Evolutionary conservation across 2,797 vertebrate genomes (phyloP).

Genomic region (Catostomus latipinnis): DNA sequence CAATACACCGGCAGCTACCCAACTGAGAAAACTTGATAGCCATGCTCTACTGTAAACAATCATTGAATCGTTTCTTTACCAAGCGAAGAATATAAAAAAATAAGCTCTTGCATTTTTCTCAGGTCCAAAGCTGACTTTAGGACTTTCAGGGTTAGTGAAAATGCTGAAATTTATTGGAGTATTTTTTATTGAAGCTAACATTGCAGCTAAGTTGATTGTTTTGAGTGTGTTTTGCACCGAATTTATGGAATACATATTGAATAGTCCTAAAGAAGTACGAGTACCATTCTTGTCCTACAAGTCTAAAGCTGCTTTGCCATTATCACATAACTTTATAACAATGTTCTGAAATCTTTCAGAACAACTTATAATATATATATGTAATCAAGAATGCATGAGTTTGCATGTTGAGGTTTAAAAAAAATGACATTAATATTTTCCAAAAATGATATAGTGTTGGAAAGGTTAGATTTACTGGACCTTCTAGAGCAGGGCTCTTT

Average conservation of each 20-base stretch:
- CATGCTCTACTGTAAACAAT: constrained; percentile 28
- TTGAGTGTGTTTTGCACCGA: constrained; percentile 30
- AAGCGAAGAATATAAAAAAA: constrained; percentile 52
- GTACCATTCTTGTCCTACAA: constrained; percentile 34
- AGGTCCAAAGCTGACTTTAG: constrained; percentile 71
- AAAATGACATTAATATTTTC: not conserved
- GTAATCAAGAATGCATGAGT: constrained; percentile 27
- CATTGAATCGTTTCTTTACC: not conserved
- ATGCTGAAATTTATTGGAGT: constrained; percentile 38
- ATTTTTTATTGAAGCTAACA: constrained; percentile 34
- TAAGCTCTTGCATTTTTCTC: constrained; percentile 73
- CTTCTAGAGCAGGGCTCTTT: not conserved
- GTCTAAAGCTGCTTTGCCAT: constrained; percentile 37
- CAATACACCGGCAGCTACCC: constrained; percentile 51
- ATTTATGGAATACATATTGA: constrained; percentile 15
- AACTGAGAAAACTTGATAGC: constrained; percentile 22
- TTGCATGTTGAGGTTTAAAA: constrained; percentile 26
- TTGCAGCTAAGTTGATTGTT: constrained; percentile 2
- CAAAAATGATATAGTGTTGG: constrained; percentile 1
- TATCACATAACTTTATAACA: constrained; percentile 12
- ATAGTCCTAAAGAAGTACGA: constrained; percentile 12
- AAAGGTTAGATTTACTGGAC: constrained; percentile 1
- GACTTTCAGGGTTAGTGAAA: constrained; percentile 64
- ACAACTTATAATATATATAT: not conserved
- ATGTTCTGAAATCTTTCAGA: constrained; percentile 9